These are phyloP conservation scores for Montipora sp. DNA, from an alignment of 64 coral and sea anemone genomes.

Conservation along the genomic window DNA sequence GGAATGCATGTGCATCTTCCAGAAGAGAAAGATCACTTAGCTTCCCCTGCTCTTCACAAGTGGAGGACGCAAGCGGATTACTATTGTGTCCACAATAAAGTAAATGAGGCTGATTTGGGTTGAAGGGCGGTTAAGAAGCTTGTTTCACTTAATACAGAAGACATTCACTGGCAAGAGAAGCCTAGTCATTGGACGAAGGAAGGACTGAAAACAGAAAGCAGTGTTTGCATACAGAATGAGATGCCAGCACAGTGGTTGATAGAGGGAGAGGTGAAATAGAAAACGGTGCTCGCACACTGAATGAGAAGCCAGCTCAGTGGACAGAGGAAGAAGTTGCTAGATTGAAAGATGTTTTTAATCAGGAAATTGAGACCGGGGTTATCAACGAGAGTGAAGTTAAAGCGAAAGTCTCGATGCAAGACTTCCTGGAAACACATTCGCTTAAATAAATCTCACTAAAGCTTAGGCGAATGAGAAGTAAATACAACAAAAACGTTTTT, in stretches of 20 bases:
- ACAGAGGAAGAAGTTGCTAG: slow-evolving; percentile 48
- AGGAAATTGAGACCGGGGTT: slow-evolving; percentile 49
- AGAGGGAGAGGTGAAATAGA: slow-evolving; percentile 35
- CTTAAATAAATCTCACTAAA: slow-evolving; percentile 58
- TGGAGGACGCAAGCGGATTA: slow-evolving; percentile 49
- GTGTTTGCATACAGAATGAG: slow-evolving; percentile 32
- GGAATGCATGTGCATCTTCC: slow-evolving; percentile 63
- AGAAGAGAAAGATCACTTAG: slow-evolving; percentile 54
- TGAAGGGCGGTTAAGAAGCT: slow-evolving; percentile 58
- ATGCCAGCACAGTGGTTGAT: slow-evolving; percentile 58
- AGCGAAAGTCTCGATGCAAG: slow-evolving; percentile 26
- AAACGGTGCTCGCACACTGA: not conserved
- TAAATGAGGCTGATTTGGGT: slow-evolving; percentile 56
- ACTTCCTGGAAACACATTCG: slow-evolving; percentile 40
- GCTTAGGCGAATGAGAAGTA: slow-evolving; percentile 19
- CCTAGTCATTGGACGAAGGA: not conserved
- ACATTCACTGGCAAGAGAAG: slow-evolving; percentile 14
- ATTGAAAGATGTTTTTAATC: slow-evolving; percentile 44
- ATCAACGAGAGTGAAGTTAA: slow-evolving; percentile 36
- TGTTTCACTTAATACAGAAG: slow-evolving; percentile 43
- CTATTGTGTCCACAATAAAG: slow-evolving; percentile 62
- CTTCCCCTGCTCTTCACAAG: slow-evolving; percentile 69
- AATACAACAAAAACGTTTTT: slow-evolving; percentile 19
- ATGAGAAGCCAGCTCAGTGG: slow-evolving; percentile 25
- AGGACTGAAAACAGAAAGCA: not conserved